Percentiles rank a stretch among this genome's conserved stretches.
Evolutionary conservation across 2,113 vertebrate genomes (phyloP).

Genomic region (Telmatochromis sp.): DNA sequence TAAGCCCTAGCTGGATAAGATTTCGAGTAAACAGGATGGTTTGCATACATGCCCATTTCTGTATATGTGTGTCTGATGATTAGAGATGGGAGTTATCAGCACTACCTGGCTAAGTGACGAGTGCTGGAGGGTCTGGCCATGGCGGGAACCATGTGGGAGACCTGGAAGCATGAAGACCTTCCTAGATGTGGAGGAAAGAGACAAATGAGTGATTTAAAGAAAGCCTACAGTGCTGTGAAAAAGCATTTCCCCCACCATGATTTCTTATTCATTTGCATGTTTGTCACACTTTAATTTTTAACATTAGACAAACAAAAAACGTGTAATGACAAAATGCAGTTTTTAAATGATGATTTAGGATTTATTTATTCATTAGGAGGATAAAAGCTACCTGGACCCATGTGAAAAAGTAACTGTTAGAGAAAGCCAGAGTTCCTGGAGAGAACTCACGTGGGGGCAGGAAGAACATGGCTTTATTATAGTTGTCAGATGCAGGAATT

Average conservation of each 20-base stretch:
- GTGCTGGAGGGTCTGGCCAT: slow-evolving; percentile 54
- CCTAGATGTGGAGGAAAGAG: neutral
- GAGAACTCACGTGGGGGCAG: neutral
- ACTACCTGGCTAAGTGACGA: slow-evolving; percentile 83
- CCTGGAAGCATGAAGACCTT: slow-evolving; percentile 28
- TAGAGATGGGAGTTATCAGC: neutral
- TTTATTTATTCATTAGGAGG: neutral
- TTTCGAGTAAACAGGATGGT: neutral
- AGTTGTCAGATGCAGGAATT: neutral
- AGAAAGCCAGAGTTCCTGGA: neutral
- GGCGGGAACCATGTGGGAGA: neutral
- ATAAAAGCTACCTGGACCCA: neutral
- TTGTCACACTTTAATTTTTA: neutral
- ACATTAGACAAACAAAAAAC: neutral
- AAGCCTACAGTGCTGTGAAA: neutral
- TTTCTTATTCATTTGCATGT: neutral
- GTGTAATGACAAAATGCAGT: neutral
- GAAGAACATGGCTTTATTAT: neutral
- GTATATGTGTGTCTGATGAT: neutral
- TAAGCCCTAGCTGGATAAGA: neutral
- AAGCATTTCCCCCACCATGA: neutral
- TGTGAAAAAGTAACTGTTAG: neutral
- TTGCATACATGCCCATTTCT: neutral
- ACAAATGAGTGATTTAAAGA: neutral
- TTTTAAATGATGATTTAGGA: neutral